These are phyloP conservation scores for Otolemur crassicaudatus DNA, from an alignment of 2,797 vertebrate genomes.

Conservation along the genomic window DNA sequence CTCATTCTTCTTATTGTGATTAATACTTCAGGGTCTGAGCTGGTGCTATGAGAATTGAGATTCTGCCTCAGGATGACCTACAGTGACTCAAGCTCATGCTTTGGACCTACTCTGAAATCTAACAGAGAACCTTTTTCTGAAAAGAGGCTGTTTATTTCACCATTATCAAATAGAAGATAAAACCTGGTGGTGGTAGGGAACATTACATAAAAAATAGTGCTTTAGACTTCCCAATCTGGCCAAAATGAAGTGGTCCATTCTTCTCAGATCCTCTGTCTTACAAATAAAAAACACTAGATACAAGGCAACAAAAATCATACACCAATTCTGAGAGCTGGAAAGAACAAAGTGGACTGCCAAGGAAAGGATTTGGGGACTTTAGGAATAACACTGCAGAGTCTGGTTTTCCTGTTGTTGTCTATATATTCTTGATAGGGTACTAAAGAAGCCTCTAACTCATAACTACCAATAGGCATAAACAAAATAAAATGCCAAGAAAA, in stretches of 20 bases:
- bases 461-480: neutral
- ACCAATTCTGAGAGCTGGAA: neutral
- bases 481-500: slow-evolving; percentile 42
- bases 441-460: neutral
- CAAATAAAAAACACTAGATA: neutral
- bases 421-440: neutral
- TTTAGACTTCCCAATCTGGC: neutral
- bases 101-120: neutral
- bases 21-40: neutral
- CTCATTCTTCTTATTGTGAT: neutral
- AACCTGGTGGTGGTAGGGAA: neutral
- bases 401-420: neutral
- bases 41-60: neutral
- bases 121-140: neutral
- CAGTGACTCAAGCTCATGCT: neutral
- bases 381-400: neutral
- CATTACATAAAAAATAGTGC: neutral
- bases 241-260: neutral
- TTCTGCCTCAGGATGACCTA: neutral
- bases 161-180: neutral
- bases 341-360: neutral
- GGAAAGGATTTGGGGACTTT: neutral
- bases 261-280: neutral
- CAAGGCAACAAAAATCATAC: neutral
- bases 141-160: neutral